These are phyloP conservation scores for Pitangus sulphuratus DNA, from an alignment of 2,797 vertebrate genomes.

Conservation along the genomic window DNA sequence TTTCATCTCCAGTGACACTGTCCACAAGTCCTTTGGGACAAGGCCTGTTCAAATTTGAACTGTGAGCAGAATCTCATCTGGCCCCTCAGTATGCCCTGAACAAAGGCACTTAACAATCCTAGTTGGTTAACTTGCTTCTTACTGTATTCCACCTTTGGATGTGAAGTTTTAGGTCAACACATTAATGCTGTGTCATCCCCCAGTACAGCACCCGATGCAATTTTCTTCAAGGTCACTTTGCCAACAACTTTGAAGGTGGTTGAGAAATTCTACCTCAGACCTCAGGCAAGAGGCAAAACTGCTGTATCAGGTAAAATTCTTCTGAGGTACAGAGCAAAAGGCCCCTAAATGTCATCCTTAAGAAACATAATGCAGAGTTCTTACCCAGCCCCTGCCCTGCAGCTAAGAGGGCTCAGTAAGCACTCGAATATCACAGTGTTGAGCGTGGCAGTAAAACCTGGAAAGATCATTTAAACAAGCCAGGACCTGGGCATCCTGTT, in stretches of 20 bases:
- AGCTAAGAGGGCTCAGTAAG: neutral
- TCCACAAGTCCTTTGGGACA: neutral
- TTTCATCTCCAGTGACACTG: neutral
- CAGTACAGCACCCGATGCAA: neutral
- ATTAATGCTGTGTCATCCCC: neutral
- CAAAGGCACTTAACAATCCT: neutral
- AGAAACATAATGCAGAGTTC: neutral
- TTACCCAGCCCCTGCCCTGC: neutral
- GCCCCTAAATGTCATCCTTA: neutral
- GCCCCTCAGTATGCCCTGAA: neutral
- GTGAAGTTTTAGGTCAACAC: neutral
- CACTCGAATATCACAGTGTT: neutral
- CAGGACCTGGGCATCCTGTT: constrained; percentile 2
- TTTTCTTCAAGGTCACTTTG: neutral
- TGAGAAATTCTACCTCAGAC: neutral
- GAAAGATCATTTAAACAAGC: neutral
- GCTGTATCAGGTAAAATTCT: neutral
- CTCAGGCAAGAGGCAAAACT: neutral
- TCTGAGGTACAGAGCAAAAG: neutral
- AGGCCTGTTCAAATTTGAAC: neutral
- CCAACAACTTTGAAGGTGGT: neutral
- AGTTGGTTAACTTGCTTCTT: neutral
- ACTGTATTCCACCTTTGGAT: neutral
- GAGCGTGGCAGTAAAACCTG: neutral
- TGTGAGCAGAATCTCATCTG: neutral